Base-by-base conservation (phyloP, 1,140 invertebrate genomes). In the Xylocopa sonorina region DNA sequence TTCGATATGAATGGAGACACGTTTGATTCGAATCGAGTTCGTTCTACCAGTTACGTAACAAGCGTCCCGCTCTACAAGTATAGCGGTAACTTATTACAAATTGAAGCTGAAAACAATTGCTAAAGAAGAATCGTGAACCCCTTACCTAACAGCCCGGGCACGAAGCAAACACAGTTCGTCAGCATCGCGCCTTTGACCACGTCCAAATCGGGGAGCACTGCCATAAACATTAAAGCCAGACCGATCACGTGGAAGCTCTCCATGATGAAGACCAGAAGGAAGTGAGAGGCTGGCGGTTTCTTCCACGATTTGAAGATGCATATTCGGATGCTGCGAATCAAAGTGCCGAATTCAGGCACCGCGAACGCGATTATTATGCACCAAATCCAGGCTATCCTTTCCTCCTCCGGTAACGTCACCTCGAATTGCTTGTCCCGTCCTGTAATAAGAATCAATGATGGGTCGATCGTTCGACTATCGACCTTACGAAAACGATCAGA, bases 341-440 rank as follows among this genome's bases (percentile, higher is more conserved):
- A 92, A 0, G 97, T 96, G 12, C 98, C 97, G 34, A 98, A 93
- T 92, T 99, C 97, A 0, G 98, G 98, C 51, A 98, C 95, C 1
- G 96, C 94, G 88, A 97, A 98, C 1, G 96, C 96, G 81, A 98
- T 96, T 48, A 98, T 93, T n/a, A 99, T 92, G 71, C 96, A 97
- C 98, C 98, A 99, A 90, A 97, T 97, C 97, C 97, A 99, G 14
- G 96, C 96, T 66, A 98, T 96, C 57, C 97, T 94, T 91, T 98
- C 97, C 79, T 95, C 95, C 78, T 97, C 95, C 4, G 97, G 96
- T 78, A 98, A 91, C 46, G 94, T 94, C 0, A 96, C 96, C 83
- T 96, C 93, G 88, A 97, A 98, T 90, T 96, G 95, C 89, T 97
- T 97, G 89, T 97, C 97, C 84, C 97, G 95, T 90, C 96, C 96